These are phyloP conservation scores for Biston betularia DNA, from an alignment of 2,888 invertebrate species.

Conservation along the genomic window DNA sequence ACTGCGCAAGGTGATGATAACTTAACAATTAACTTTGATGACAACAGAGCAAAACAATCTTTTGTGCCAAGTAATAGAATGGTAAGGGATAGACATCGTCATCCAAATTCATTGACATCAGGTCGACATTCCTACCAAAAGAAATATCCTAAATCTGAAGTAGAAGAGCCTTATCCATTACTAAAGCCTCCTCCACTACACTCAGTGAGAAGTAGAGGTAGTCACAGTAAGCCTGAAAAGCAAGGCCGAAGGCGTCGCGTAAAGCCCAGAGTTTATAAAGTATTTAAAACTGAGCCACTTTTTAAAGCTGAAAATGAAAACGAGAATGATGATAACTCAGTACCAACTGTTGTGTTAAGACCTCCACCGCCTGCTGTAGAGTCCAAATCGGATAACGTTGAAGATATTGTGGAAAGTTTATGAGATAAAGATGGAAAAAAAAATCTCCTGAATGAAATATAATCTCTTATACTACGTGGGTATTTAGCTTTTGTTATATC, in stretches of 20 bases:
- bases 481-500: background rate
- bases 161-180: constrained; percentile 75
- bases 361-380: constrained; percentile 66
- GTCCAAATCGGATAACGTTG: constrained; percentile 57
- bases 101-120: constrained; percentile 63
- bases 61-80: constrained; percentile 57
- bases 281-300: constrained; percentile 71
- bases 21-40: constrained; percentile 55
- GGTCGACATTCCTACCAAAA: constrained; percentile 64
- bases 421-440: constrained; percentile 2
- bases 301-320: constrained; percentile 66
- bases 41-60: constrained; percentile 62
- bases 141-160: constrained; percentile 69
- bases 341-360: constrained; percentile 61
- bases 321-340: constrained; percentile 56
- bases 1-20: constrained; percentile 63
- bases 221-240: constrained; percentile 62
- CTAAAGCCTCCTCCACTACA: constrained; percentile 77
- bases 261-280: constrained; percentile 64
- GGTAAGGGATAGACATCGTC: constrained; percentile 63
- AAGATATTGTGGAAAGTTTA: constrained; percentile 32
- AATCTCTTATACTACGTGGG: background rate
- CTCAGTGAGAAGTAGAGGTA: constrained; percentile 56
- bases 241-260: constrained; percentile 65
- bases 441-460: background rate